Conservation (phyloP, 2,888 invertebrate genomes). For the Ectropis crepuscularia region DNA sequence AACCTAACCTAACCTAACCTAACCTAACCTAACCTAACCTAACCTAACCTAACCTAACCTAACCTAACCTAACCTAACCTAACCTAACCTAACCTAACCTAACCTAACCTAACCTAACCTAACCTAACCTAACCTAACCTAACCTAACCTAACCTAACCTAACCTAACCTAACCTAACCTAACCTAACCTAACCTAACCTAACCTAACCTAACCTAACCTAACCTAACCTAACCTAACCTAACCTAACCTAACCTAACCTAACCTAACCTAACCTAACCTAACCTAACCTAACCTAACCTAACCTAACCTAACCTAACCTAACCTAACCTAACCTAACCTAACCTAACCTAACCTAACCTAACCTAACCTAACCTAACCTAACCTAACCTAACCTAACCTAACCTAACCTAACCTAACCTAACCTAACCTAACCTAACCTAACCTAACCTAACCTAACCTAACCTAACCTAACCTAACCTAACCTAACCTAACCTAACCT, state of each 20-base stretch:
- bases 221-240: slow-evolving; percentile 24
- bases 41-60: slow-evolving; percentile 11
- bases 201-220: slow-evolving; percentile 25
- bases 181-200: slow-evolving; percentile 19
- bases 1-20: slow-evolving; percentile 30
- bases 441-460: slow-evolving; percentile 28
- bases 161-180: slow-evolving; percentile 23
- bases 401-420: slow-evolving; percentile 21
- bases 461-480: slow-evolving; percentile 30
- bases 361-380: slow-evolving; percentile 34
- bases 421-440: slow-evolving; percentile 28
- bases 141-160: slow-evolving; percentile 24
- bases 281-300: slow-evolving; percentile 19
- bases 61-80: slow-evolving; percentile 28
- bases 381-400: slow-evolving; percentile 27
- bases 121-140: slow-evolving; percentile 18
- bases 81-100: slow-evolving; percentile 33
- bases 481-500: slow-evolving; percentile 26
- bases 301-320: slow-evolving; percentile 18
- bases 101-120: slow-evolving; percentile 30
- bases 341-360: slow-evolving; percentile 38
- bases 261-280: slow-evolving; percentile 18
- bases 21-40: slow-evolving; percentile 31
- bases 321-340: slow-evolving; percentile 35
- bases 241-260: slow-evolving; percentile 26